A percentile compares a stretch with the other conserved stretches of the same genome.
Conservation (phyloP, 1,140 invertebrate genomes). For the Tetraneura akinire region DNA sequence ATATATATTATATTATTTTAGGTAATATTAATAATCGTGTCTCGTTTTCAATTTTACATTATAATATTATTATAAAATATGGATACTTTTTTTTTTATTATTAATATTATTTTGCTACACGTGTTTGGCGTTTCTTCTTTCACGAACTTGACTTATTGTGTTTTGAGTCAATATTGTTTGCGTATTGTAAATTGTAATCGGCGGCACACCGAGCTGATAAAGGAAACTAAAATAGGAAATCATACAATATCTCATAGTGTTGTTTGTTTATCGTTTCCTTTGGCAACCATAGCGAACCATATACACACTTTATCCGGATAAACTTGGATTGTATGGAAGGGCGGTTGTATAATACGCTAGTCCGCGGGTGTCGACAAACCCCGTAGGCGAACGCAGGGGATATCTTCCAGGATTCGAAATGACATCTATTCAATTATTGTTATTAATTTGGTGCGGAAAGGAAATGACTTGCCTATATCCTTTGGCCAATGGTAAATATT, state of each 20-base stretch:
- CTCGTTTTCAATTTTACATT: too few species aligned
- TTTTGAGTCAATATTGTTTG: too few species aligned
- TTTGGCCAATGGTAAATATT: background rate
- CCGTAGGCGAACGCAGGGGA: background rate
- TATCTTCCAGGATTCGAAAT: conserved; percentile 2
- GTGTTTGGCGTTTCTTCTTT: too few species aligned
- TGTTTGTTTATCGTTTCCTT: conserved; percentile 36
- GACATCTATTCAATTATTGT: conserved; percentile 31
- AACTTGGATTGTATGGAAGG: too few species aligned
- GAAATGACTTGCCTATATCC: background rate
- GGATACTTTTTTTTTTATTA: too few species aligned
- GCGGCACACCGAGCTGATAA: background rate
- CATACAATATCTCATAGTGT: background rate
- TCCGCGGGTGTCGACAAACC: background rate
- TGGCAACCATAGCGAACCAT: background rate
- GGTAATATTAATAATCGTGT: too few species aligned
- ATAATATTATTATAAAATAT: too few species aligned
- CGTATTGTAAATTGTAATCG: too few species aligned
- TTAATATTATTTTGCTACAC: too few species aligned
- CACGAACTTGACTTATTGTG: too few species aligned
- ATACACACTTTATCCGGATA: too few species aligned
- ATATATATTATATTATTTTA: too few species aligned
- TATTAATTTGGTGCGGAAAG: conserved; percentile 1
- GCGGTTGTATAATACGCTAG: background rate
- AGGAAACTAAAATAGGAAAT: background rate